Evolutionary conservation across 2,888 invertebrate species (phyloP), one percentile per base, ranked within the genome.

Genomic region (Ectobius pallidus): DNA sequence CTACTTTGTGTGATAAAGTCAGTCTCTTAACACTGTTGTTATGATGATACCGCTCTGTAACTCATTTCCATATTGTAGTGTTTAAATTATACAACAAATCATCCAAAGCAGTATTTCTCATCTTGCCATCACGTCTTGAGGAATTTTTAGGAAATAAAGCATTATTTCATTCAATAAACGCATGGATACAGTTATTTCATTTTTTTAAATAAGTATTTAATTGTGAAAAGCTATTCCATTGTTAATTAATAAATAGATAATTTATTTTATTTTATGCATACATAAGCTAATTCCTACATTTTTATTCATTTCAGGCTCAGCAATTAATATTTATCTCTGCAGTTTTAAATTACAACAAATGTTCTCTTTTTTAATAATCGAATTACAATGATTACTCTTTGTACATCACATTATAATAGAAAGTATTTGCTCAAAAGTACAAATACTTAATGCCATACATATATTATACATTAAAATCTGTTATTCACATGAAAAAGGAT

Each of bases 341-440:
- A 69, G 32, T 55, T n/a, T 69, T 39, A 18, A 22, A 55, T 39
- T 27, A 49, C n/a, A n/a, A n/a, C n/a, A 67, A 20, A n/a, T 46
- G 49, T 55, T 18, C 32, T 25, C 34, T 25, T 52, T 69, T 65
- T 65, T 65, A 34, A n/a, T 32, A 49, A 30, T 16, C 25, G 7
- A 49, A 3, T 68, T 52, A 52, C 49, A 49, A 61, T 39, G 14
- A 68, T 69, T 25, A 55, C n/a, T 20, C 22, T 44, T 27, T 65
- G 65, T 62, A 71, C 71, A 71, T 72, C 72, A 72, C 68, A 72
- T 65, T 55, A 27, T 58, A 67, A 67, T 61, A 68, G 44, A 55
- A 70, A 74, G 71, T 75, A 73, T 72, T 74, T 75, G 75, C 75
- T 75, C 73, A 74, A 75, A 69, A 68, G 74, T 74, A 75, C 74